These are phyloP conservation scores for Cnemophilus loriae DNA, from an alignment of 2,113 vertebrate species.

Conservation along the genomic window DNA sequence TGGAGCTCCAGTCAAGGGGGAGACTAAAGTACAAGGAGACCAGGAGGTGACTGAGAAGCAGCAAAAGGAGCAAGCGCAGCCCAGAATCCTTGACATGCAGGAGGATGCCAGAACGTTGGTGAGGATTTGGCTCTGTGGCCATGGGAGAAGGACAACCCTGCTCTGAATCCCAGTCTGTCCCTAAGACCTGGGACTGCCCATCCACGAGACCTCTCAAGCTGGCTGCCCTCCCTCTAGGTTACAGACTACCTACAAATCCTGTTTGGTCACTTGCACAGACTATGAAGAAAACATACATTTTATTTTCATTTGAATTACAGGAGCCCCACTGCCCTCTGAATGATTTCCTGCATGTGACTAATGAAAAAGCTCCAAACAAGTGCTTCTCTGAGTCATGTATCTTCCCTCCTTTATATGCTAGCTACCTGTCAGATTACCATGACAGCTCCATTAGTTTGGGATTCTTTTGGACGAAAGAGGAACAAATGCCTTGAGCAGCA, in stretches of 20 bases:
- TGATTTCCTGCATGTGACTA: neutral
- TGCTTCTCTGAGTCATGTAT: neutral
- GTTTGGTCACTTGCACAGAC: neutral
- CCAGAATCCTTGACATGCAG: neutral
- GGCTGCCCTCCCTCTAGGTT: neutral
- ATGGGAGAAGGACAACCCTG: neutral
- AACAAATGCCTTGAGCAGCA: neutral
- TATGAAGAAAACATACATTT: neutral
- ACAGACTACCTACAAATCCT: neutral
- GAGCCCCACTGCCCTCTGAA: neutral
- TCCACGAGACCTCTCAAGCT: neutral
- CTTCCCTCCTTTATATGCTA: neutral
- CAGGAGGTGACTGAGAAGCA: neutral
- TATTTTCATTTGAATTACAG: neutral
- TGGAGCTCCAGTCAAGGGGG: neutral
- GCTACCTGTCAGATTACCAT: neutral
- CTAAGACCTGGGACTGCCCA: neutral
- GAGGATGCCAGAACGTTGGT: neutral
- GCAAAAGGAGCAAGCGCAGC: neutral
- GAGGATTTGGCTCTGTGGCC: neutral
- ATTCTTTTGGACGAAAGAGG: neutral
- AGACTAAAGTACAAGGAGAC: neutral
- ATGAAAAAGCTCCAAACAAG: neutral
- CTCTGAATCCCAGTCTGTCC: neutral
- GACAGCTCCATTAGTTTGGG: neutral